Base-by-base conservation (phyloP, 1,140 invertebrate genomes). In the Galendromus occidentalis region DNA sequence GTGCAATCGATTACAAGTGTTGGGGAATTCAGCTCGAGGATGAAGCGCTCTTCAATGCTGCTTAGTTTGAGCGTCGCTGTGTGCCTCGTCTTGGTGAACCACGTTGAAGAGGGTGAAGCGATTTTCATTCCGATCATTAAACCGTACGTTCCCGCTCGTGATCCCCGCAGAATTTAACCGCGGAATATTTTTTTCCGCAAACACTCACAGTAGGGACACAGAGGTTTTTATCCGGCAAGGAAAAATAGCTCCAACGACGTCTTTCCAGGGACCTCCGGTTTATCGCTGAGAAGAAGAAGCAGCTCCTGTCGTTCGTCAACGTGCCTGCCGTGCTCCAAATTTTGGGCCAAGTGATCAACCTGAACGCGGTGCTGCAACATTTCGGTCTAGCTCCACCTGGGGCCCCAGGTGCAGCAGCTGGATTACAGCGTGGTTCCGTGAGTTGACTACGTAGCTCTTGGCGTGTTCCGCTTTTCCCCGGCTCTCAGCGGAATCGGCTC, bases 41-140 rank as follows among this genome's bases (percentile, higher is more conserved):
- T 59, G 51, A 25, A 22, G 25, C 14, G 14, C 14, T 59, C 51
- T 59, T 59, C 51, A 14, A 25, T 25, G 9, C 12, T 59, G 51
- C 25, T 33, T 4, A 59, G 20, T 33, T 59, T 59, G 25, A 33
- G 25, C 14, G 51, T 59, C 14, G 25, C 33, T 25, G 2, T 25
- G 17, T 59, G n/a, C 51, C 25, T 59, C 14, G 20, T 59, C 33
- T 14, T 59, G 25, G 14, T 59, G 14, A 59, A 59, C 9, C 51
- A 25, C n/a, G 51, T 59, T 12, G 51, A 59, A 20, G 51, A 59
- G 22, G 17, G 14, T 14, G 17, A 59, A 20, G 51, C 25, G 14
- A 59, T 59, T 59, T 29, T 59, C 51, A 59, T 59, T 20, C 51
- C 51, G 33, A 59, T 59, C 22, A 59, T 59, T 59, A 59, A 59